Base-by-base conservation (phyloP, 2,888 invertebrate species). In the Eurytoma californica region DNA sequence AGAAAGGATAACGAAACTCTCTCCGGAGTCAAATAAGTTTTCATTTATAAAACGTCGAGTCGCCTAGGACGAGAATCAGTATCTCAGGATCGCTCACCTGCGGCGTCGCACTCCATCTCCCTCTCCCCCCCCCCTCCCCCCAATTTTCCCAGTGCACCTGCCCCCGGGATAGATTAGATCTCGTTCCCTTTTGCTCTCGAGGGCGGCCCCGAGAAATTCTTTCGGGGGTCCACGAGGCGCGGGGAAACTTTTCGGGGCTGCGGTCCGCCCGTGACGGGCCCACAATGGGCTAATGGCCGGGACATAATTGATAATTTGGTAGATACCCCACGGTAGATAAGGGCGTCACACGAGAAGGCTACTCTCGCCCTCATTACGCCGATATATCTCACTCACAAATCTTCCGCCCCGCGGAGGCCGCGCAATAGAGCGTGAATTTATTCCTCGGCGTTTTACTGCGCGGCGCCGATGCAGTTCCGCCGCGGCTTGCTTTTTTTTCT, bases 141-240 rank as follows among this genome's bases (percentile, higher is more conserved):
- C 39, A 39, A 39, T 30, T 16, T 12, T n/a, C 28, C 51, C 16
- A 12, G 66, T 72, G 30, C 76, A 69, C 67, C 61, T 76, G 60
- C 80, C 69, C 61, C 72, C 24, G 18, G 65, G 39, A 58, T 58
- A 68, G 76, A 80, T 80, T 76, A 72, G 72, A 80, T 76, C 72
- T 68, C 49, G 20, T 47, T 58, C 58, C 57, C 53, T 75, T 75
- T 39, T 3, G 39, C 12, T 49, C 39, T 16, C 16, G 58, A 60
- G 63, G 68, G 24, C 60, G 16, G 24, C 53, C n/a, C 13, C 14
- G 28, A 12, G 24, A 13, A 24, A 68, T 55, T 53, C 55, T 9
- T 24, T 47, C 14, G 30, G 51, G 47, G 13, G 18, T 18, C 18
- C 18, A 18, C 5, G 47, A 2, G 1, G 24, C 24, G 24, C 24